Percentiles rank a stretch among this genome's conserved stretches.
Evolutionary conservation across 2,113 vertebrate genomes (phyloP).

Genomic region (Zingel zingel): DNA sequence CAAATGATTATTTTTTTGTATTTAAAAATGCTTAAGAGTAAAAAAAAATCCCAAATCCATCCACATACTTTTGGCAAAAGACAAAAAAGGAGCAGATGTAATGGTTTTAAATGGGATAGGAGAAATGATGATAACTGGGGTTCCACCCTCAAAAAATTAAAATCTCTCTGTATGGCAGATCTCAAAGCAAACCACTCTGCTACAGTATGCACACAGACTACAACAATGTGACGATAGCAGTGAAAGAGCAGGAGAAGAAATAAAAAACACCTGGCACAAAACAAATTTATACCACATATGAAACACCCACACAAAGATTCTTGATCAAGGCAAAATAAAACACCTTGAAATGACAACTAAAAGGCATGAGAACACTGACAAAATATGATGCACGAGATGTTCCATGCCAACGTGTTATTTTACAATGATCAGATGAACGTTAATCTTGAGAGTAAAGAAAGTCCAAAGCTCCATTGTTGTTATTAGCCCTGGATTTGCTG

Average conservation of each 20-base stretch:
- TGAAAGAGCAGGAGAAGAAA: conserved; percentile 33
- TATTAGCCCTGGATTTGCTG: conserved; percentile 18
- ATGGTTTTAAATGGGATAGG: conserved; percentile 18
- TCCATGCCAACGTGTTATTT: conserved; percentile 87
- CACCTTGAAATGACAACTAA: conserved; percentile 36
- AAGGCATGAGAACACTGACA: conserved; percentile 46
- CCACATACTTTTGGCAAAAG: background rate
- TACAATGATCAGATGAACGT: conserved; percentile 69
- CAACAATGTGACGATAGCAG: conserved; percentile 25
- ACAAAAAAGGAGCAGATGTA: background rate
- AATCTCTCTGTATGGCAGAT: background rate
- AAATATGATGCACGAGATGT: conserved; percentile 63
- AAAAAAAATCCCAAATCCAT: background rate
- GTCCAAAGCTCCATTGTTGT: conserved; percentile 26
- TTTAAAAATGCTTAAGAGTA: background rate
- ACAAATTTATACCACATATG: conserved; percentile 25
- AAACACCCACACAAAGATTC: conserved; percentile 14
- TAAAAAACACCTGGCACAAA: conserved; percentile 24
- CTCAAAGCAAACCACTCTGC: conserved; percentile 13
- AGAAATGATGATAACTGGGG: background rate
- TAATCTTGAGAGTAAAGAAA: conserved; percentile 29
- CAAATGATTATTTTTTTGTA: background rate
- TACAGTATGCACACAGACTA: conserved; percentile 11
- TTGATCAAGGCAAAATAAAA: conserved; percentile 22
- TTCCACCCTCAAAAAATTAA: conserved; percentile 6